These are phyloP conservation scores for Coracias cyanogaster DNA, from an alignment of 2,797 vertebrate genomes.

Conservation along the genomic window DNA sequence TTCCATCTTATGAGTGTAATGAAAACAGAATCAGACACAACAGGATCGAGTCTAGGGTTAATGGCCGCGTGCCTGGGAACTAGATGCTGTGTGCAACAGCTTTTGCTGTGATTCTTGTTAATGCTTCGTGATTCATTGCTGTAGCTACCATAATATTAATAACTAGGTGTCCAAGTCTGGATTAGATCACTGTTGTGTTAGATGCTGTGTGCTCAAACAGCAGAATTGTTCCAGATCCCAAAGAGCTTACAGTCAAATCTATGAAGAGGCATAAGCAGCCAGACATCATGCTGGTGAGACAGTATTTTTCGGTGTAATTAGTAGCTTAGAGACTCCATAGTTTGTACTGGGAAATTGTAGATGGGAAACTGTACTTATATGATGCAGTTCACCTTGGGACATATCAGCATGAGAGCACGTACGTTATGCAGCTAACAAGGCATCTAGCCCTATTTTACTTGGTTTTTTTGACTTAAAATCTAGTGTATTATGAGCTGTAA, in stretches of 20 bases:
- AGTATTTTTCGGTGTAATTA: background rate
- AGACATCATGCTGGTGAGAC: background rate
- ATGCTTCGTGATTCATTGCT: background rate
- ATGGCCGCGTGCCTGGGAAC: background rate
- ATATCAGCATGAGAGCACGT: background rate
- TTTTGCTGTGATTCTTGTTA: constrained; percentile 5
- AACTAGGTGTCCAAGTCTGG: constrained; percentile 22
- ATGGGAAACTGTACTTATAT: background rate
- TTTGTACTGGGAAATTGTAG: background rate
- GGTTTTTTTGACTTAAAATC: background rate
- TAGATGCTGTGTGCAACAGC: background rate
- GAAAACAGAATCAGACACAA: background rate
- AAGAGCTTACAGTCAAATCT: background rate
- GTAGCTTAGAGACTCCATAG: background rate
- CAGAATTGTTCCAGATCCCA: background rate
- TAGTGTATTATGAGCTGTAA: background rate
- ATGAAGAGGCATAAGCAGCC: background rate
- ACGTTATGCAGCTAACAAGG: background rate
- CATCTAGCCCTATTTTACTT: background rate
- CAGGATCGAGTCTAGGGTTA: background rate
- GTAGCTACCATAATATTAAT: constrained; percentile 27
- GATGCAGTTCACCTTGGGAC: background rate
- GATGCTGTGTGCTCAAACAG: background rate
- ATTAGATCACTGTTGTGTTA: constrained; percentile 29
- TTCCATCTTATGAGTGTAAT: background rate